A percentile compares a stretch with the other conserved stretches of the same genome.
Conservation (phyloP, 2,113 vertebrate species). For the Myodes glareolus region DNA sequence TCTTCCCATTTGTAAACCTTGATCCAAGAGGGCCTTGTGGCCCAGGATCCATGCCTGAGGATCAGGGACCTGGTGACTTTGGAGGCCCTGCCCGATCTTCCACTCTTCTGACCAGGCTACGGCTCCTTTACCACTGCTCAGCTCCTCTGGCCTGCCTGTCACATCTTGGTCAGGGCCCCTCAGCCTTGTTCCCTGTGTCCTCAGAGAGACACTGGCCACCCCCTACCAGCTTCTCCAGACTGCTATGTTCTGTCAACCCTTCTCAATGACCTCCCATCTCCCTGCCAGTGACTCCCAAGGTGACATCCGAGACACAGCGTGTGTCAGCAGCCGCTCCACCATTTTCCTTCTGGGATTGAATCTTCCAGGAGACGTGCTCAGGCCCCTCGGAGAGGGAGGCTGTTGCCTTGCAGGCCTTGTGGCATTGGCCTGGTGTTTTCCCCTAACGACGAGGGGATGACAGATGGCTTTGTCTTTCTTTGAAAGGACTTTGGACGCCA, state of each 20-base stretch:
- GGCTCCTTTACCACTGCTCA: too few relatives aligned
- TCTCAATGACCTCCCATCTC: neutral
- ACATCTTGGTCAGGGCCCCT: neutral
- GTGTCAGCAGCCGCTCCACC: rapidly evolving
- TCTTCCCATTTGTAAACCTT: neutral
- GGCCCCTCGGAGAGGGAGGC: neutral
- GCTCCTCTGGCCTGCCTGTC: neutral
- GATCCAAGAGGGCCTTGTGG: neutral
- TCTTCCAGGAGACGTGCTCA: too few relatives aligned
- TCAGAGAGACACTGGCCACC: neutral
- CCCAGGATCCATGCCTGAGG: neutral
- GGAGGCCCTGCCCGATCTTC: neutral
- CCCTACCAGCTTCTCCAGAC: neutral
- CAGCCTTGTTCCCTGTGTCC: neutral
- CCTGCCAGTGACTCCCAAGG: neutral
- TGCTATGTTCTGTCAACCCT: neutral
- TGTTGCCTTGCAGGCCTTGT: neutral
- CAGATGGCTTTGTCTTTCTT: neutral
- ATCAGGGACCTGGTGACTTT: neutral
- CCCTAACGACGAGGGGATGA: neutral
- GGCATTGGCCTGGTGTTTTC: neutral
- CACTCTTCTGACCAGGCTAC: neutral
- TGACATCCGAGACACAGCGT: neutral
- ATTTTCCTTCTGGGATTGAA: neutral
- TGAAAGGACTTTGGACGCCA: neutral